Percentiles rank a stretch among this genome's conserved stretches.
Conservation (phyloP, 2,888 invertebrate genomes). For the Notodonta ziczac region DNA sequence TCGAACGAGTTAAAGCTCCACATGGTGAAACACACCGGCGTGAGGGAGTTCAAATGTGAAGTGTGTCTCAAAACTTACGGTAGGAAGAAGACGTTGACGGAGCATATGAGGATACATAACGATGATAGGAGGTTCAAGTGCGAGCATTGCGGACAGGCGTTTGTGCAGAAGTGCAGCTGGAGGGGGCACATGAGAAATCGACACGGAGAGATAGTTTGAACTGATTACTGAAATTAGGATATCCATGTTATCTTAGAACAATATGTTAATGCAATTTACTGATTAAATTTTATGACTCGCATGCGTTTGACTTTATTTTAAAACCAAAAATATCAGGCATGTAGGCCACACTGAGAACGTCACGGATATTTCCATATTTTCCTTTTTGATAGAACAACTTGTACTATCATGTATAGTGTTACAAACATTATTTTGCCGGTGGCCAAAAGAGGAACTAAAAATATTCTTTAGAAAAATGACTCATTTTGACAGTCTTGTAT, state of each 20-base stretch:
- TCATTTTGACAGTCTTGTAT: too few species aligned
- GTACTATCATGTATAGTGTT: too few species aligned
- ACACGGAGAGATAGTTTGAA: not conserved
- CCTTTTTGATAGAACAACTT: too few species aligned
- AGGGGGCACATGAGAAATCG: constrained; percentile 47
- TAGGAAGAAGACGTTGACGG: constrained; percentile 46
- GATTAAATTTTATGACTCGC: not conserved
- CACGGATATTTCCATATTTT: too few species aligned
- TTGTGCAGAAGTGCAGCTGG: constrained; percentile 50
- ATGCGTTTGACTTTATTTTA: not conserved
- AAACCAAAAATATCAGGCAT: not conserved
- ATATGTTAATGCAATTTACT: not conserved
- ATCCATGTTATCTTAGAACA: not conserved
- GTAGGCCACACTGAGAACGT: too few species aligned
- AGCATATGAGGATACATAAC: constrained; percentile 56
- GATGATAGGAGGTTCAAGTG: constrained; percentile 48
- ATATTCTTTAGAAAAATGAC: too few species aligned
- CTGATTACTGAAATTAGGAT: not conserved
- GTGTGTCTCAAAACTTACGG: constrained; percentile 55
- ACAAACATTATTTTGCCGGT: too few species aligned
- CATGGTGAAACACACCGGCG: constrained; percentile 49
- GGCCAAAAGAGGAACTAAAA: too few species aligned
- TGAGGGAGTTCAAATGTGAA: constrained; percentile 49
- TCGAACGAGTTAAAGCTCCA: constrained; percentile 51
- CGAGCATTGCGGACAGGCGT: constrained; percentile 44